These are phyloP conservation scores for Cheirogaleus medius DNA, from an alignment of 2,113 vertebrate species.

Conservation along the genomic window DNA sequence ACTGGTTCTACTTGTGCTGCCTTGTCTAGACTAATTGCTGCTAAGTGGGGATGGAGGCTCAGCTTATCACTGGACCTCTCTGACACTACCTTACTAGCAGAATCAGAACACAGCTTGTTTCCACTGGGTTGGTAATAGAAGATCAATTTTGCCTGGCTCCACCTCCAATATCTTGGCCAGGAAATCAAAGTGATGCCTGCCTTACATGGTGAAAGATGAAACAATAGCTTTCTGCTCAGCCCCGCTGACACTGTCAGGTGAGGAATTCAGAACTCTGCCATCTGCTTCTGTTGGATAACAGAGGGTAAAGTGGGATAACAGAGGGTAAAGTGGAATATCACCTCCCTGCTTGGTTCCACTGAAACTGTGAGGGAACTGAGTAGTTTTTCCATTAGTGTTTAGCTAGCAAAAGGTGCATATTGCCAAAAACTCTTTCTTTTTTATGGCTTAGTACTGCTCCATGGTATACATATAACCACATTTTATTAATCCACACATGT, in stretches of 20 bases:
- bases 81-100: neutral
- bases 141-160: neutral
- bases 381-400: neutral
- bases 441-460: too few species aligned
- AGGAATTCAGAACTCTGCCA: neutral
- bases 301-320: neutral
- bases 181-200: neutral
- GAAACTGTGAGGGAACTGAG: neutral
- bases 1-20: neutral
- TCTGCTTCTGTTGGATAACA: neutral
- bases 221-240: neutral
- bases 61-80: neutral
- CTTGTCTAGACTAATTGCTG: neutral
- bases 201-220: neutral
- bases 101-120: neutral
- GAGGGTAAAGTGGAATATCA: neutral
- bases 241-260: neutral
- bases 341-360: neutral
- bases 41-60: neutral
- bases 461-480: too few species aligned
- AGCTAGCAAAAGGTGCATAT: neutral
- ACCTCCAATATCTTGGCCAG: neutral
- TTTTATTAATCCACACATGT: too few species aligned
- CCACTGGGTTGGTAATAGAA: neutral
- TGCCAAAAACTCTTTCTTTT: neutral